These are phyloP conservation scores for Radopholus similis DNA, from an alignment of 1,140 invertebrate species.

Conservation along the genomic window DNA sequence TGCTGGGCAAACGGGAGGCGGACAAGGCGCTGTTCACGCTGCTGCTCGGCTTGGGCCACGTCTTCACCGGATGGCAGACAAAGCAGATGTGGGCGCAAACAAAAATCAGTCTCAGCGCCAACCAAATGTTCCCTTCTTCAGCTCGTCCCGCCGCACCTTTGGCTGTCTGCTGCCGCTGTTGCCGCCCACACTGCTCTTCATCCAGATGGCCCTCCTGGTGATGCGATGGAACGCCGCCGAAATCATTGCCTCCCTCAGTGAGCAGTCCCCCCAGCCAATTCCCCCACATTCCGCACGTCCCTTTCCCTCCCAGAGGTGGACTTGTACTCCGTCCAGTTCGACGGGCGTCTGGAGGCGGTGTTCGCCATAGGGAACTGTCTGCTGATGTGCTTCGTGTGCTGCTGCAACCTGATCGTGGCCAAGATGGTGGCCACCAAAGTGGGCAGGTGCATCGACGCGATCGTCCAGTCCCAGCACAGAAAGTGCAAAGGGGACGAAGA, in stretches of 20 bases:
- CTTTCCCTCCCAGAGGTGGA: background rate
- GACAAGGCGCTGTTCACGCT: too few relatives aligned
- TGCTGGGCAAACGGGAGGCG: too few relatives aligned
- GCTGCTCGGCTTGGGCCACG: background rate
- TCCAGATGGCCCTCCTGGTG: background rate
- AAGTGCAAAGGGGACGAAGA: background rate
- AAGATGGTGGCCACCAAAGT: background rate
- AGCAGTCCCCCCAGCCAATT: background rate
- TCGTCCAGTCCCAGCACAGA: background rate
- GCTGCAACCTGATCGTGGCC: background rate
- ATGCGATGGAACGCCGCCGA: background rate
- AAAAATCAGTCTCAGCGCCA: background rate
- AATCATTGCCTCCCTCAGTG: background rate
- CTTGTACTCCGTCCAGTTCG: background rate
- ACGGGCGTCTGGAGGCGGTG: background rate
- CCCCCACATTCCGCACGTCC: background rate
- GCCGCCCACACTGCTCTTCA: background rate
- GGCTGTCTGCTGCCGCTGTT: background rate
- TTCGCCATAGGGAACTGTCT: slow-evolving; percentile 10
- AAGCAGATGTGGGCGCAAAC: background rate
- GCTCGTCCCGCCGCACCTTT: background rate
- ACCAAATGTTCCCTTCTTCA: background rate
- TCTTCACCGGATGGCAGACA: background rate
- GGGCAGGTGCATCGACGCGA: background rate
- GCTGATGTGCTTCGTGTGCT: slow-evolving; percentile 19